Evolutionary conservation across 2,888 invertebrate species (phyloP), one percentile per base, ranked within the genome.

Genomic region (Microctonus hyperodae): DNA sequence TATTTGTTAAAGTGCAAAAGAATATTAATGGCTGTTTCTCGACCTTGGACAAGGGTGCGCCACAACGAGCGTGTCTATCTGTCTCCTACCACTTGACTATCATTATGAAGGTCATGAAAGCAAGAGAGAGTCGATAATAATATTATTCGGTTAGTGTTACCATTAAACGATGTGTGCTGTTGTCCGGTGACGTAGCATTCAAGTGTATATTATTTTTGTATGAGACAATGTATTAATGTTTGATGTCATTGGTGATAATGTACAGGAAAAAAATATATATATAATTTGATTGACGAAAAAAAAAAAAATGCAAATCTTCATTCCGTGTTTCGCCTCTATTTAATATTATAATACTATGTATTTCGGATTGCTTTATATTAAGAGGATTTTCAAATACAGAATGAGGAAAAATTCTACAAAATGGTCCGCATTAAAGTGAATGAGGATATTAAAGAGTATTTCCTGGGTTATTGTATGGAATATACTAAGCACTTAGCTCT

Each of bases 21-120:
- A 44, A 16, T 16, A 16, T 7, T 16, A 7, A 16, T n/a, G 16
- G 44, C 6, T 70, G 69, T 72, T 71, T 40, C 66, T 68, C 69
- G 72, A 72, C 72, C 72, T 72, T 72, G 72, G 61, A 64, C 70
- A 67, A 72, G 69, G 67, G 71, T 72, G 72, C 72, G 72, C 70
- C 72, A 71, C 71, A 22, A 68, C 71, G 64, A 65, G 63, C 64
- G 61, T 59, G 65, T 59, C 69, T 58, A 58, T 71, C 57, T 60
- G 62, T 64, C 67, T 22, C 50, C 63, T 56, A 9, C 28, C 44
- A 7, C 61, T 22, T 57, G 56, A 50, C 20, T 16, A 16, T 58
- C 22, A 37, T 31, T 25, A 44, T 22, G 35, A 67, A 65, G 69
- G 64, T 70, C 66, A 64, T 65, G 63, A 63, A 44, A 16, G 44